A percentile compares a stretch with the other conserved stretches of the same genome.
phyloP scores from a whole-genome alignment of 2,113 vertebrate genomes.

The Marmota flaviventris region DNA sequence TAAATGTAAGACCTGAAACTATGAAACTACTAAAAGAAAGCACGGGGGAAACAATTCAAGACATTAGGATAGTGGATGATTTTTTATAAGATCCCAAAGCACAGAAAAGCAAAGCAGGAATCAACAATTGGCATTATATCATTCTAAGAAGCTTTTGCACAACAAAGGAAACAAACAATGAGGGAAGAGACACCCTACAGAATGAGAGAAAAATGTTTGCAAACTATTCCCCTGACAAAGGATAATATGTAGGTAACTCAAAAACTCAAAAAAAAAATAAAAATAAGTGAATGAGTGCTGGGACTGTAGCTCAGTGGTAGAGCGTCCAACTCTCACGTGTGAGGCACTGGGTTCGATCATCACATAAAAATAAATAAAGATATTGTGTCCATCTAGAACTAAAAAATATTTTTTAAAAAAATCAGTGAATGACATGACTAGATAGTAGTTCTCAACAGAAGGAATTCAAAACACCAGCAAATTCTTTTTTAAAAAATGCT shows the following conservation, averaged over 20 bases:
- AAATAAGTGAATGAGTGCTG: too few species aligned
- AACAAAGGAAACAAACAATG: neutral
- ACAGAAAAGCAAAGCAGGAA: neutral
- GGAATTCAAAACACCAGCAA: too few species aligned
- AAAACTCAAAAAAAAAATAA: neutral
- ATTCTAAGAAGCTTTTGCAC: neutral
- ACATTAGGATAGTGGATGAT: neutral
- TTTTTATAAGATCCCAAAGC: neutral
- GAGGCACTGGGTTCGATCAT: too few species aligned
- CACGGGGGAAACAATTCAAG: neutral
- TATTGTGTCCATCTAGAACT: too few species aligned
- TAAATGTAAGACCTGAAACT: neutral
- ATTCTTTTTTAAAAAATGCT: too few species aligned
- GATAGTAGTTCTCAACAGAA: neutral
- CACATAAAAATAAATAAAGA: too few species aligned
- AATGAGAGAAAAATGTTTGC: neutral
- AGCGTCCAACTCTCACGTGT: too few species aligned
- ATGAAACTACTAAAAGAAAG: neutral
- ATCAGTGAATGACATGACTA: neutral
- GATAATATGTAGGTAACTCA: neutral
- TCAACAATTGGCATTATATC: neutral
- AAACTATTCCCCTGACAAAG: neutral
- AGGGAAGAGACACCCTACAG: neutral
- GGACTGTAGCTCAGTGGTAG: too few species aligned
- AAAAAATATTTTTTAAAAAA: neutral